A percentile compares a stretch with the other conserved stretches of the same genome.
Evolutionary conservation across 2,113 vertebrate species (phyloP).

Genomic region (Origma solitaria): DNA sequence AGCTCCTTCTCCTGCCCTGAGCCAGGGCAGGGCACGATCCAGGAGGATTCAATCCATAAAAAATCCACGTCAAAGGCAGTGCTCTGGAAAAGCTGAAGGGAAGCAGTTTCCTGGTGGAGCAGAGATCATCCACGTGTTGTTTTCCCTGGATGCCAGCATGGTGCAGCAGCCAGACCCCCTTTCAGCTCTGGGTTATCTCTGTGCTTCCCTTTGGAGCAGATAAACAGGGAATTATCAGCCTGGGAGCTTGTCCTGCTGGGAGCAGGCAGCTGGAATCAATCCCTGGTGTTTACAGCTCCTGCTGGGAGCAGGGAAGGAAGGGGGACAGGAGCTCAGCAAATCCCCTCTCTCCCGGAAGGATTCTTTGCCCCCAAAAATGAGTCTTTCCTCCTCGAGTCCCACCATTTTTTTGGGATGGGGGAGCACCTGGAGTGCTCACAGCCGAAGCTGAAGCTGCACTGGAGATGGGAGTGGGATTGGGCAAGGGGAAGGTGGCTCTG

Average conservation of each 20-base stretch:
- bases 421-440: background rate
- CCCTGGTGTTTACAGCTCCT: background rate
- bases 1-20: background rate
- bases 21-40: background rate
- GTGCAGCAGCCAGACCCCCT: background rate
- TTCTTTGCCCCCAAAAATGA: background rate
- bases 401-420: background rate
- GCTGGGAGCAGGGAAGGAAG: background rate
- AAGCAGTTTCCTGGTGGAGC: background rate
- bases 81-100: background rate
- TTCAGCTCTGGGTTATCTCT: constrained; percentile 27
- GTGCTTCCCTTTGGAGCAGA: background rate
- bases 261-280: constrained; percentile 17
- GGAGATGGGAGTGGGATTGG: background rate
- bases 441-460: background rate
- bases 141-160: background rate
- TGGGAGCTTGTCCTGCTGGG: constrained; percentile 2
- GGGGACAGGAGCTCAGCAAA: background rate
- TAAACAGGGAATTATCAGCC: constrained; percentile 32
- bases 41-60: background rate
- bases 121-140: background rate
- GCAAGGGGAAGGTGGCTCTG: background rate
- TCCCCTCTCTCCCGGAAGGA: background rate
- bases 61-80: background rate
- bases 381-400: background rate